These are phyloP conservation scores for Triplophysa dalaica DNA, from an alignment of 2,113 vertebrate genomes.

Conservation along the genomic window DNA sequence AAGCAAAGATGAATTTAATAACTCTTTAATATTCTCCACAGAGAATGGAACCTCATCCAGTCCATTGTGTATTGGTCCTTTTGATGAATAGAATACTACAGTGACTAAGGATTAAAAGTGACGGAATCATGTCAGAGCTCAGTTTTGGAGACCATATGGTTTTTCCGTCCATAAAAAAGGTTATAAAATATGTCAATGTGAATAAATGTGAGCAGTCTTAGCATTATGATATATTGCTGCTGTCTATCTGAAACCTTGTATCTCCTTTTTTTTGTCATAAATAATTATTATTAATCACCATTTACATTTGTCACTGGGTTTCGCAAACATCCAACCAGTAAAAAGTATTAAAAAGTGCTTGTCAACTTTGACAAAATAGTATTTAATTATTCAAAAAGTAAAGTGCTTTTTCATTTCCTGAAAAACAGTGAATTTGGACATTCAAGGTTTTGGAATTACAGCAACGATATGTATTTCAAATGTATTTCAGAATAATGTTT, in stretches of 20 bases:
- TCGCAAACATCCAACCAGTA: no score
- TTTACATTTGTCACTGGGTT: no score
- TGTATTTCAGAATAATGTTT: slow-evolving; percentile 2
- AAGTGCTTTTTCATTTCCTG: no score
- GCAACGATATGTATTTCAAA: slow-evolving; percentile 8
- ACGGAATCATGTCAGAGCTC: slow-evolving; percentile 73
- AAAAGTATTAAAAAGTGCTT: no score
- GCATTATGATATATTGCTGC: no score
- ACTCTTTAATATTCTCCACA: slow-evolving; percentile 79
- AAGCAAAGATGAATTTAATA: slow-evolving; percentile 82
- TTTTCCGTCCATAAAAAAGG: slow-evolving; percentile 25
- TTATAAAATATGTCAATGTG: neutral
- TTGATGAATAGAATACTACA: slow-evolving; percentile 72
- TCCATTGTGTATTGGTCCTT: slow-evolving; percentile 66
- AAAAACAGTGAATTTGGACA: no score
- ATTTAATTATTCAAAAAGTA: no score
- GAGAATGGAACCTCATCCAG: slow-evolving; percentile 64
- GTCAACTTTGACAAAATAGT: no score
- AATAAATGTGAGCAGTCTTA: neutral
- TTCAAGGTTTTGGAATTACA: neutral
- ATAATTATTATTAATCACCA: no score
- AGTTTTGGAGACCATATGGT: slow-evolving; percentile 51
- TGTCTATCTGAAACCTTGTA: no score
- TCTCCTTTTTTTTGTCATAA: no score
- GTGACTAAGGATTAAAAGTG: slow-evolving; percentile 76